A percentile compares a stretch with the other conserved stretches of the same genome.
These are phyloP conservation scores for Hypercompe scribonia DNA, from an alignment of 2,888 invertebrate genomes.

Conservation along the genomic window DNA sequence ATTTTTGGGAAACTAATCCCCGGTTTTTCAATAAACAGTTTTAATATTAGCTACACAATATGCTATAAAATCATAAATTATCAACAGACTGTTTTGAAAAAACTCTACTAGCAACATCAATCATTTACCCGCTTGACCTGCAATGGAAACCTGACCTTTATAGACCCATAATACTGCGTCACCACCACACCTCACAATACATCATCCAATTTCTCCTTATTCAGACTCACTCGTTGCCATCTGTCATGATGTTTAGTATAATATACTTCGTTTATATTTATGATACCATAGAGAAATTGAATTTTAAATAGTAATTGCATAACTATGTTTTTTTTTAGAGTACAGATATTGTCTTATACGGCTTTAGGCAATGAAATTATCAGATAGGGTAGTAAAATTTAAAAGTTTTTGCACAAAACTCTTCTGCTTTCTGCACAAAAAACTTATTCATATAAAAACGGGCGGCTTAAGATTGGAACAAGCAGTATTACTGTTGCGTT, in stretches of 20 bases:
- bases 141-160: neutral
- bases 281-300: neutral
- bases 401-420: neutral
- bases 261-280: neutral
- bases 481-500: no score
- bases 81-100: neutral
- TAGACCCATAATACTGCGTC: neutral
- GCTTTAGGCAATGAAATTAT: neutral
- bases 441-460: no score
- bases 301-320: neutral
- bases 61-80: neutral
- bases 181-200: neutral
- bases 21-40: neutral
- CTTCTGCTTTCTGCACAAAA: no score
- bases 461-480: no score
- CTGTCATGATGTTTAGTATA: neutral
- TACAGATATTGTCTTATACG: no score
- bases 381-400: no score
- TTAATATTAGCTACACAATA: neutral
- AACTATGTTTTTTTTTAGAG: neutral
- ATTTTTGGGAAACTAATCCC: neutral
- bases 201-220: neutral
- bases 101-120: neutral
- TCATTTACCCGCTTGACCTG: slow-evolving; percentile 1
- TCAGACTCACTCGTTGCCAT: neutral